Conservation (phyloP, 1,140 invertebrate genomes). For the Psilanteris sp. region DNA sequence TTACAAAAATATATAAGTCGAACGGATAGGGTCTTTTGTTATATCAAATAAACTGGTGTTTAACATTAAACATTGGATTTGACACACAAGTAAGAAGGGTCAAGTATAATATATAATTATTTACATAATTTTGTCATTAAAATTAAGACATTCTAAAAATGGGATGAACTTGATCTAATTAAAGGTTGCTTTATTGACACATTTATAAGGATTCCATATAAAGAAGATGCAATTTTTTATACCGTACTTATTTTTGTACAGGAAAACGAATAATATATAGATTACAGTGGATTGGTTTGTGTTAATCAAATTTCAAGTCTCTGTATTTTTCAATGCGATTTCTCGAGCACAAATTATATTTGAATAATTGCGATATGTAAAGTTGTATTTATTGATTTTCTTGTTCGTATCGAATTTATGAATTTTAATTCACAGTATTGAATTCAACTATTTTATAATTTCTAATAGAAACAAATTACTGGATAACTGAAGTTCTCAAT, state of each 20-base stretch:
- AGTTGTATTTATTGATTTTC: constrained; percentile 3
- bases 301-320: constrained; percentile 22
- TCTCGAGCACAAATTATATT: constrained; percentile 1
- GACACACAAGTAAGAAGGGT: not conserved
- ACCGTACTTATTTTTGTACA: constrained; percentile 1
- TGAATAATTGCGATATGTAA: not conserved
- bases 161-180: not conserved
- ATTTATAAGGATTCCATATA: constrained; percentile 15
- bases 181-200: constrained; percentile 7
- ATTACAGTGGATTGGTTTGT: constrained; percentile 9
- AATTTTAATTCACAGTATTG: not conserved
- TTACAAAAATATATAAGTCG: constrained; percentile 1
- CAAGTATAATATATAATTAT: constrained; percentile 1
- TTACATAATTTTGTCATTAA: constrained; percentile 1
- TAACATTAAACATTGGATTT: not conserved
- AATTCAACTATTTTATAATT: no score
- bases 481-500: no score
- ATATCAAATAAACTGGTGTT: no score
- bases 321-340: not conserved
- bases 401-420: not conserved
- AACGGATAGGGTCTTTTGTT: no score
- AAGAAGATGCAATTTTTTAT: constrained; percentile 37
- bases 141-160: not conserved
- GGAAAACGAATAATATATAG: no score
- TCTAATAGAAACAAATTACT: no score